Evolutionary conservation across 2,113 vertebrate genomes (phyloP).

Genomic region (Serilophus lunatus): DNA sequence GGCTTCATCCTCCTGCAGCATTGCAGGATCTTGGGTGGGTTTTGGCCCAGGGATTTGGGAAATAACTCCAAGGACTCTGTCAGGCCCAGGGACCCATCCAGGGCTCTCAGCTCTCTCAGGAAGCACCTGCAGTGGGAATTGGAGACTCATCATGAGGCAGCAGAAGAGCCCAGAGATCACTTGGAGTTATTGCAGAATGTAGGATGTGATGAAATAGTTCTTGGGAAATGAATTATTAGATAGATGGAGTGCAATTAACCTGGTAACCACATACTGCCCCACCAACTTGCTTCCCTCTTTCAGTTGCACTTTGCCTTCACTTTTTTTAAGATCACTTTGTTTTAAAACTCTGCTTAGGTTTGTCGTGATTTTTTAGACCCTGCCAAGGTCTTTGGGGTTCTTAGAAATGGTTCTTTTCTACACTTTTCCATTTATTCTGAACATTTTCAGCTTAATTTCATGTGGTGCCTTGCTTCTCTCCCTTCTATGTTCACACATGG

Average conservation of each 20-base stretch:
- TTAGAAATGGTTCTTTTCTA: background rate
- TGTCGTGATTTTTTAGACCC: background rate
- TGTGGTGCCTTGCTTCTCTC: background rate
- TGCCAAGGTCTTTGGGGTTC: background rate
- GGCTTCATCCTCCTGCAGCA: background rate
- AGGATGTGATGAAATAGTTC: background rate
- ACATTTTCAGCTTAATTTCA: background rate
- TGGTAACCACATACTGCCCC: background rate
- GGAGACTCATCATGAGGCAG: background rate
- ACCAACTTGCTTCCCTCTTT: background rate
- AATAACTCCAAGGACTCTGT: background rate
- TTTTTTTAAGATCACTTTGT: background rate
- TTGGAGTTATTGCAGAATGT: background rate
- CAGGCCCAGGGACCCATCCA: background rate
- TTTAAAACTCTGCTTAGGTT: background rate
- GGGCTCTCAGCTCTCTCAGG: background rate
- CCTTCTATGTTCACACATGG: fast-evolving
- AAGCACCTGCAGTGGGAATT: background rate
- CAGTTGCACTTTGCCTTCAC: background rate
- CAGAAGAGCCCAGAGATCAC: background rate
- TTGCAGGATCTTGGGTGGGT: background rate
- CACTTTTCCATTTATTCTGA: background rate
- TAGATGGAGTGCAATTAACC: background rate
- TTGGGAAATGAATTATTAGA: background rate
- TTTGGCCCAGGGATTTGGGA: background rate